Percentiles rank a stretch among this genome's conserved stretches.
Evolutionary conservation across 2,797 vertebrate genomes (phyloP).

Genomic region (Chloroceryle inda): DNA sequence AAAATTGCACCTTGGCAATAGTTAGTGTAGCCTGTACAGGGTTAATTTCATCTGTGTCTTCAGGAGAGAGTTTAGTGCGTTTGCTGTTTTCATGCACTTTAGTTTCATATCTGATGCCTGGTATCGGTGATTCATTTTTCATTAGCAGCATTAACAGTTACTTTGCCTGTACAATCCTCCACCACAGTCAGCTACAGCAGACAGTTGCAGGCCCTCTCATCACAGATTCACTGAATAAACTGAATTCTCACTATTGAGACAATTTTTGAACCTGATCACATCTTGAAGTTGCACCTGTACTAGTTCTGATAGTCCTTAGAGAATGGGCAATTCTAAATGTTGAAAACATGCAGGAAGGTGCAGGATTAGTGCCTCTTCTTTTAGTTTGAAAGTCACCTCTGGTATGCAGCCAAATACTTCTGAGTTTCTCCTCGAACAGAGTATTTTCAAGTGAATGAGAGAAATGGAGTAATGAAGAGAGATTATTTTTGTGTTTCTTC

Average conservation of each 20-base stretch:
- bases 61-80: too few species aligned
- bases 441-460: not conserved
- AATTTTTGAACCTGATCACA: not conserved
- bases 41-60: not conserved
- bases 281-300: not conserved
- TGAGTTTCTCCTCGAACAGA: not conserved
- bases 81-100: not conserved
- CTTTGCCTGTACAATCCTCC: accelerated
- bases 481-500: not conserved
- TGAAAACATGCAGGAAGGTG: not conserved
- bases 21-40: too few species aligned
- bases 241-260: accelerated
- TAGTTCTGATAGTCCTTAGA: not conserved
- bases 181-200: accelerated
- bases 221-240: not conserved
- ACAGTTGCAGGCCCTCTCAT: accelerated
- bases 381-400: not conserved
- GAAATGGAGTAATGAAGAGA: not conserved
- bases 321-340: not conserved
- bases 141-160: not conserved
- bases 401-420: not conserved
- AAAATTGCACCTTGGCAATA: too few species aligned
- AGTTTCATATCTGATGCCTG: not conserved
- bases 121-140: not conserved
- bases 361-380: accelerated